phyloP scores from a whole-genome alignment of 2,888 invertebrate genomes.

The Chaetogeoica ovagalla region DNA sequence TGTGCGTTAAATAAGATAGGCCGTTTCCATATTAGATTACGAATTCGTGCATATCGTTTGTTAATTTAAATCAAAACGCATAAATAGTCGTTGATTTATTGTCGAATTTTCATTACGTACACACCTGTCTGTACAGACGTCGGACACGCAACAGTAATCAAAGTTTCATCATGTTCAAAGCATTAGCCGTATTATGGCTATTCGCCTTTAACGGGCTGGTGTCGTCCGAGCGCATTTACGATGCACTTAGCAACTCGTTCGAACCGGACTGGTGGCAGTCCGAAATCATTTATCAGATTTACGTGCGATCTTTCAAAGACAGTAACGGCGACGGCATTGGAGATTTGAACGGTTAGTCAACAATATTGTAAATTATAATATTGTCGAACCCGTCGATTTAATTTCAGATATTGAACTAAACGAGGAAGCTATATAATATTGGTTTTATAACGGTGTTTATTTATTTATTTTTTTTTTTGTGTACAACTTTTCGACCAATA shows the following conservation, averaged over 20 bases:
- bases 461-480: no score
- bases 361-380: no score
- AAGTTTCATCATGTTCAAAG: not conserved
- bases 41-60: no score
- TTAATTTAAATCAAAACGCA: not conserved
- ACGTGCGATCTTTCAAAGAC: conserved; percentile 83
- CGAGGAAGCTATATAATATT: no score
- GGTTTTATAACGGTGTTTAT: no score
- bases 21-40: no score
- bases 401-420: no score
- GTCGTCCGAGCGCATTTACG: not conserved
- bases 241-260: conserved; percentile 10
- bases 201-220: not conserved
- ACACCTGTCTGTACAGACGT: no score
- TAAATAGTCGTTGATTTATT: conserved; percentile 11
- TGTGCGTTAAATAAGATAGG: no score
- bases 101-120: not conserved
- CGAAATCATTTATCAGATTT: conserved; percentile 81
- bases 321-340: conserved; percentile 81
- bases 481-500: no score
- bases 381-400: no score
- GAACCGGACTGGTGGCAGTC: conserved; percentile 79
- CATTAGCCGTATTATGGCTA: not conserved
- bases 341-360: conserved; percentile 72
- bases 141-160: no score